Base-by-base conservation (phyloP, 2,797 vertebrate species). In the Acipenser ruthenus region DNA sequence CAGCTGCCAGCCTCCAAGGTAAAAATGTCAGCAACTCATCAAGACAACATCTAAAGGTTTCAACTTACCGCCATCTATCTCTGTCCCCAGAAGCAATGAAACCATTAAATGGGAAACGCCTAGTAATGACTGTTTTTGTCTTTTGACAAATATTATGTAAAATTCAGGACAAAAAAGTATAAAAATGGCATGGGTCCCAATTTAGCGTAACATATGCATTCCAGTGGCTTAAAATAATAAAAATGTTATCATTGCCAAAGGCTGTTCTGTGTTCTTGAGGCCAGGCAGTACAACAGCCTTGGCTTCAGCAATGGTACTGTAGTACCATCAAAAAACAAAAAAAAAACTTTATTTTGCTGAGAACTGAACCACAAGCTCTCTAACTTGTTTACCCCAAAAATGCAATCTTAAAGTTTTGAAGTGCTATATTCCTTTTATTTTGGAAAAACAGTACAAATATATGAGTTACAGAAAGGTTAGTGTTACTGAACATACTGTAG, bases 11-110 rank as follows among this genome's bases (percentile, higher is more conserved):
- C 66, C 71, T 72, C 50, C 63, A 74, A 77, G 73, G 72, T 70
- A 62, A 74, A 75, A 77, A 66, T 79, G 80, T 81, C 84, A 88
- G 71, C 73, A 72, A 50, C 53, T 74, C 76, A 77, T 80, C 77
- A 82, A 80, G 79, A 75, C 76, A 78, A 66, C 73, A 78, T 79
- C 78, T 81, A 71, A 83, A 80, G 74, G 79, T 86, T 86, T 92
- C 82, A 78, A 72, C 62, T 87, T 84, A 85, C 79, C 73, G 78
- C 76, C 77, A 82, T 82, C 83, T 81, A 77, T 85, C 79, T 82
- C 75, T 80, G 79, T 85, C 75, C 78, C 86, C 75, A 74, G 80
- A 80, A 84, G 87, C 83, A 77, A 75, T 48, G 58, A 72, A 78
- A 71, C 63, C 62, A 74, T 77, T 70, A 76, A 70, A 65, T 50